Evolutionary conservation across 1,140 invertebrate genomes (phyloP), one percentile per base, ranked within the genome.

Genomic region (Drosophila dunni): DNA sequence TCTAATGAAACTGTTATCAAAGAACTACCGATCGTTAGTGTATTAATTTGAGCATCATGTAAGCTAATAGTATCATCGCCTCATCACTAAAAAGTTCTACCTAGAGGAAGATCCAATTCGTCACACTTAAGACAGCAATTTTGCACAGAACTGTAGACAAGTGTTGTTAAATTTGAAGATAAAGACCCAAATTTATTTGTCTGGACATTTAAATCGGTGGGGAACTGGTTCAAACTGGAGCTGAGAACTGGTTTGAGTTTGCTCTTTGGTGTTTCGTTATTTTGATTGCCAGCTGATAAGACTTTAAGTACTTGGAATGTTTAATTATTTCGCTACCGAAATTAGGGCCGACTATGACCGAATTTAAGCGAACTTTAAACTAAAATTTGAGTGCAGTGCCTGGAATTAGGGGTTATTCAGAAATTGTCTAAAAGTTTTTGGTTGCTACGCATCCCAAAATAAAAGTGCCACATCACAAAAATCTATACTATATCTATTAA

Each of bases 391-490:
- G 63, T 53, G 74, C 34, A 67, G 38, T 53, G 33, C n/a, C 36
- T 29, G 15, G 20, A 29, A 29, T 29, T 11, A 40, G 50, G 44
- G 50, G 44, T 65, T 15, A 6, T 17, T 65, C 38, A 33, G 42
- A 24, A 50, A 34, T 42, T 48, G 7, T 45, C 9, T 42, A 44
- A 62, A 62, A 40, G 62, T 1, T 64, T 38, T 46, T 79, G 84
- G 84, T 89, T 88, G 84, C 80, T 76, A 86, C 48, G 83, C 50
- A 75, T 70, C 50, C 61, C 34, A 33, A 66, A 42, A 68, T 64
- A 48, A 77, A 50, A 57, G 11, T 65, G 34, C 54, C 67, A 71
- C 56, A 34, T 53, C 56, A 60, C 24, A 58, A 15, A 50, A 13
- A 56, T 56, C 48, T 63, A 65, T 17, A 73, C 24, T 33, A 56